These are phyloP conservation scores for Phrynosoma platyrhinos DNA, from an alignment of 2,113 vertebrate genomes.

Conservation along the genomic window DNA sequence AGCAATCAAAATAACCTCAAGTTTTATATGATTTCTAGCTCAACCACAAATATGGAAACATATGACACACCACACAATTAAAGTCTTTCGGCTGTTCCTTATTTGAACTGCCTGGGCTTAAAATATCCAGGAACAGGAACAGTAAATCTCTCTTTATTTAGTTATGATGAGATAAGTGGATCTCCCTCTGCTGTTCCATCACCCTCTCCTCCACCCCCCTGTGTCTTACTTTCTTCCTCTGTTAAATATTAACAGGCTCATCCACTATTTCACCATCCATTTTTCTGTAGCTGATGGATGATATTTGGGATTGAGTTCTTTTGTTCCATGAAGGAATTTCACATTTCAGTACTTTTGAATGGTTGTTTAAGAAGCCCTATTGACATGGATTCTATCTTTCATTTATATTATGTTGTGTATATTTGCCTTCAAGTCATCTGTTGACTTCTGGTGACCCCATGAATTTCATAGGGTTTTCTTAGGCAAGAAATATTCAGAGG, in stretches of 20 bases:
- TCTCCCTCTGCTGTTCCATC: not conserved
- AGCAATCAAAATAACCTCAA: not conserved
- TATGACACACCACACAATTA: conserved; percentile 14
- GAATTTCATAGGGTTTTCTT: too few species aligned
- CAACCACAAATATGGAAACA: conserved; percentile 7
- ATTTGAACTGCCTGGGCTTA: not conserved
- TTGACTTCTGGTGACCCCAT: too few species aligned
- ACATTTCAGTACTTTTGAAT: not conserved
- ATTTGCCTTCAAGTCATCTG: too few species aligned
- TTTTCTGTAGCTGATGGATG: not conserved
- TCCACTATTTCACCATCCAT: not conserved
- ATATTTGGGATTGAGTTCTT: not conserved
- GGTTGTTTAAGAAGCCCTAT: too few species aligned
- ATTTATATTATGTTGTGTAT: too few species aligned
- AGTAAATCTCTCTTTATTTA: not conserved
- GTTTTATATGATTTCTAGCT: not conserved
- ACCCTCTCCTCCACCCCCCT: not conserved
- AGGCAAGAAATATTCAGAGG: too few species aligned
- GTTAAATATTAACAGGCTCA: conserved; percentile 18
- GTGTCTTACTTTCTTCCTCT: not conserved
- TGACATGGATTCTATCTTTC: too few species aligned
- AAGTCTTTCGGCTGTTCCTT: not conserved
- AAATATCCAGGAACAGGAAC: conserved; percentile 18
- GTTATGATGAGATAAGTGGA: conserved; percentile 17
- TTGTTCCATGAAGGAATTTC: conserved; percentile 12